Conservation (phyloP, 1,140 invertebrate genomes). For the Nasonia vitripennis region DNA sequence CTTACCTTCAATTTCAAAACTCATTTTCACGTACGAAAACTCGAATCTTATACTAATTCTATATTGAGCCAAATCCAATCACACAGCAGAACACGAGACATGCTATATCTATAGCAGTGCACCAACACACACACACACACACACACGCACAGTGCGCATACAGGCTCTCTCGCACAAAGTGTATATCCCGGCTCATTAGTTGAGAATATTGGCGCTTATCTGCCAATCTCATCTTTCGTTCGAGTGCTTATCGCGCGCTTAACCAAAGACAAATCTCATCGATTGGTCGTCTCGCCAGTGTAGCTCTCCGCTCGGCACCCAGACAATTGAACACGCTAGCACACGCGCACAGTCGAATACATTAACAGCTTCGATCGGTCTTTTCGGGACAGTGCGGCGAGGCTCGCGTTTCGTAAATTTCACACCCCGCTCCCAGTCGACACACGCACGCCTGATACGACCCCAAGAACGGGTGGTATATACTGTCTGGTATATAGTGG, state of each 20-base stretch:
- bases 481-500: not conserved
- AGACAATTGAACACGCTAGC: not conserved
- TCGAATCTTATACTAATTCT: too few species aligned
- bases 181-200: constrained; percentile 37
- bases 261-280: constrained; percentile 57
- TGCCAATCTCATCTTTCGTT: not conserved
- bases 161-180: too few species aligned
- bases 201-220: not conserved
- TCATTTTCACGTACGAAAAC: too few species aligned
- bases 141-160: too few species aligned
- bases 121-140: too few species aligned
- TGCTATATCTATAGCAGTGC: too few species aligned
- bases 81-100: not conserved
- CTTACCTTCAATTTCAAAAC: too few species aligned
- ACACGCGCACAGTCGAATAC: too few species aligned
- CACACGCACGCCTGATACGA: constrained; percentile 65
- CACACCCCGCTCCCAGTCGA: constrained; percentile 59
- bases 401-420: constrained; percentile 71
- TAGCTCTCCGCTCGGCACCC: not conserved
- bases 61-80: too few species aligned
- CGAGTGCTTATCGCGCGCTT: constrained; percentile 46
- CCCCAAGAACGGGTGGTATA: constrained; percentile 51
- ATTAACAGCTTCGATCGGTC: constrained; percentile 61
- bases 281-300: constrained; percentile 41
- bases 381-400: constrained; percentile 42